Conservation (phyloP, 2,888 invertebrate genomes). For the Oithona nana region DNA sequence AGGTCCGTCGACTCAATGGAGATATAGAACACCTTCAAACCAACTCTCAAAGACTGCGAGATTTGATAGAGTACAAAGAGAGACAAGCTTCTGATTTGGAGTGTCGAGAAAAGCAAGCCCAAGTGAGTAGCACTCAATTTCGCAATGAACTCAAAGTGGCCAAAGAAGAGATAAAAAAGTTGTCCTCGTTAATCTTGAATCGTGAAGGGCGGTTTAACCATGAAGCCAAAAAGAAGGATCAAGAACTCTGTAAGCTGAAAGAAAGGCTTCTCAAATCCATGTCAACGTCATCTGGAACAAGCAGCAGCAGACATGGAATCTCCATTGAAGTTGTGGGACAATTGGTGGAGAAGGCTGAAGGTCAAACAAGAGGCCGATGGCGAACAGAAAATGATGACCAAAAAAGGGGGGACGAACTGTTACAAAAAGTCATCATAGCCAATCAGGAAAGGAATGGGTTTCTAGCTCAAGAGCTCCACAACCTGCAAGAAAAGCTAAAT, state of each 20-base stretch:
- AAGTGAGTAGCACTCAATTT: neutral
- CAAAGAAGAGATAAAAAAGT: neutral
- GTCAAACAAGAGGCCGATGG: constrained; percentile 8
- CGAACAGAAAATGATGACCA: neutral
- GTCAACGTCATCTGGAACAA: neutral
- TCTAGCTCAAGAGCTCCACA: neutral
- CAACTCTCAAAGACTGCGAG: neutral
- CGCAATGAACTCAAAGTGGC: neutral
- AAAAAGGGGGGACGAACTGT: neutral
- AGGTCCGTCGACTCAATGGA: neutral
- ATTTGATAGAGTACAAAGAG: neutral
- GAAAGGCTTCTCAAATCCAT: constrained; percentile 9
- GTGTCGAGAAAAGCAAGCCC: neutral
- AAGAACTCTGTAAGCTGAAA: constrained; percentile 10
- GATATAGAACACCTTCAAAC: constrained; percentile 12
- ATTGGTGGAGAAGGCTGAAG: neutral
- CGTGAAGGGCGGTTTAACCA: constrained; percentile 12
- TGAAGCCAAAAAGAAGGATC: constrained; percentile 10
- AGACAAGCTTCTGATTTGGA: neutral
- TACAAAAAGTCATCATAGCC: neutral
- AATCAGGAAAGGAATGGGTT: neutral
- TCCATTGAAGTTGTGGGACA: neutral
- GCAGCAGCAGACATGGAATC: neutral
- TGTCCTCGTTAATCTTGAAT: constrained; percentile 4
- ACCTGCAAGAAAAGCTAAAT: neutral